A percentile compares a stretch with the other conserved stretches of the same genome.
Evolutionary conservation across 2,113 vertebrate species (phyloP).

Genomic region (Oreotrochilus melanogaster): DNA sequence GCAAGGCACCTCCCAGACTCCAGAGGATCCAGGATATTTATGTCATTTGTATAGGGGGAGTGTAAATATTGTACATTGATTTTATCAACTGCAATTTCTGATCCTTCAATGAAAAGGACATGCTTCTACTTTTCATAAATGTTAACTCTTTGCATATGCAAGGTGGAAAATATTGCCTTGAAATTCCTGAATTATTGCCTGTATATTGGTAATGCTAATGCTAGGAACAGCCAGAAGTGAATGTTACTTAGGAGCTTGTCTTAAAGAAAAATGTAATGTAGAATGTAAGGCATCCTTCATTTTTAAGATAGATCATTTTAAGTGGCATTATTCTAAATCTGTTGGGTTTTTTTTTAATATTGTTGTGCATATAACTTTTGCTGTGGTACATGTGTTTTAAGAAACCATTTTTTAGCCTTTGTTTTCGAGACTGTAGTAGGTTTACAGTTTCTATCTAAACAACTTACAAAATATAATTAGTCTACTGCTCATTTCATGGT

Average conservation of each 20-base stretch:
- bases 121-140: conserved; percentile 35
- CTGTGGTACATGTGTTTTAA: conserved; percentile 12
- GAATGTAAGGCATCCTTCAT: conserved; percentile 16
- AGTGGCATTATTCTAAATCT: conserved; percentile 10
- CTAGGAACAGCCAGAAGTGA: conserved; percentile 41
- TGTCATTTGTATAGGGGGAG: neutral
- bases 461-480: neutral
- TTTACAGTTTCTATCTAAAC: conserved; percentile 33
- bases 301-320: neutral
- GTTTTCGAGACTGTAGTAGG: neutral
- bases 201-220: conserved; percentile 40
- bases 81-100: conserved; percentile 31
- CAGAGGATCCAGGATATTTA: neutral
- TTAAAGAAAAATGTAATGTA: neutral
- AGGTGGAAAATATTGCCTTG: conserved; percentile 68
- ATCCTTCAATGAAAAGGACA: conserved; percentile 32
- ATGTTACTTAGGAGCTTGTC: conserved; percentile 57
- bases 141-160: conserved; percentile 54
- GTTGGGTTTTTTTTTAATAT: conserved; percentile 18
- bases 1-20: neutral
- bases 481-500: neutral
- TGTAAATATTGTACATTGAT: conserved; percentile 68
- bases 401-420: conserved; percentile 13
- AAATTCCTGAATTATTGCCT: conserved; percentile 53
- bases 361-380: conserved; percentile 1